These are phyloP conservation scores for Drosophila merina DNA, from an alignment of 2,888 invertebrate genomes.

Conservation along the genomic window DNA sequence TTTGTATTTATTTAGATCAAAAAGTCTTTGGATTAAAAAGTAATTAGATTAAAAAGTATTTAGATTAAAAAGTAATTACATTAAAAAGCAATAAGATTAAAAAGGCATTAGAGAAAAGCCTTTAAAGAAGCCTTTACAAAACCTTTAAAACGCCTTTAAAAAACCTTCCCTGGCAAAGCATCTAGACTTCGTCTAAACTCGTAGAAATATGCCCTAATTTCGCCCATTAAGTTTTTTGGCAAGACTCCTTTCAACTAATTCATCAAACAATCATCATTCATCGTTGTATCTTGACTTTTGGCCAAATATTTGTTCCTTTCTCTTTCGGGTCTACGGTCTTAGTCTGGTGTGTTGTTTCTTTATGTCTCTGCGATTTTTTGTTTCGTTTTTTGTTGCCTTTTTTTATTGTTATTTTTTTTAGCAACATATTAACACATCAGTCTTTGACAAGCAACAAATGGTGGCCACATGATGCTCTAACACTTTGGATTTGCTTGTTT, in stretches of 20 bases:
- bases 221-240: conserved; percentile 32
- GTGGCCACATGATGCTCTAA: conserved; percentile 67
- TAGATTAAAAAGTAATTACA: too few relatives aligned
- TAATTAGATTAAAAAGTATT: background rate
- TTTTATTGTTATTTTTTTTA: conserved; percentile 29
- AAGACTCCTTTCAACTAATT: conserved; percentile 49
- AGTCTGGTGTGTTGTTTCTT: too few relatives aligned
- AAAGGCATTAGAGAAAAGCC: too few relatives aligned
- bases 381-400: background rate
- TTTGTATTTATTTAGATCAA: too few relatives aligned
- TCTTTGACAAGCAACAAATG: conserved; percentile 64
- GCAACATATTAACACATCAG: conserved; percentile 73
- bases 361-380: background rate
- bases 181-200: conserved; percentile 7
- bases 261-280: conserved; percentile 50
- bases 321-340: conserved; percentile 16
- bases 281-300: conserved; percentile 30
- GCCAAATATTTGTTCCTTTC: conserved; percentile 27
- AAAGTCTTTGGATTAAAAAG: background rate
- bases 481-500: conserved; percentile 29
- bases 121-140: too few relatives aligned
- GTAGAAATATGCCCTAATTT: background rate
- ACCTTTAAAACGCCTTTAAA: background rate
- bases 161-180: background rate
- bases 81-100: too few relatives aligned